Evolutionary conservation across 2,113 vertebrate species (phyloP).

Genomic region (Sapajus apella): DNA sequence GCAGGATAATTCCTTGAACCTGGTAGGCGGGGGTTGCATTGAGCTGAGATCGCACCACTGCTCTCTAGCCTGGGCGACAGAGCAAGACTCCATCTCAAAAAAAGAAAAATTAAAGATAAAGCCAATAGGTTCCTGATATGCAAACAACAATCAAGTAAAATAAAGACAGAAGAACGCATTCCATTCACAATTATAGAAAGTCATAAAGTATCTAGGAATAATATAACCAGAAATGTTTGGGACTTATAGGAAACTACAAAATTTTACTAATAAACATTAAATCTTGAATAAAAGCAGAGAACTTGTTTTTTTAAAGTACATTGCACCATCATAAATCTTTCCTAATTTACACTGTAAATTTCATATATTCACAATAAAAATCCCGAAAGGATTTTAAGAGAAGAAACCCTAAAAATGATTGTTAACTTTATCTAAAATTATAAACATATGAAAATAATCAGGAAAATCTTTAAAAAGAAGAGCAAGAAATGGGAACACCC

Average conservation of each 20-base stretch:
- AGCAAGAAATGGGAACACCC: background rate
- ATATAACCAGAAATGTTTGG: slow-evolving; percentile 24
- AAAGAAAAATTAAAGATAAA: slow-evolving; percentile 16
- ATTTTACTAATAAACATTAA: slow-evolving; percentile 9
- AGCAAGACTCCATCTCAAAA: too few relatives aligned
- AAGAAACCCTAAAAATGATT: slow-evolving; percentile 22
- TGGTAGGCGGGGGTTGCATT: too few relatives aligned
- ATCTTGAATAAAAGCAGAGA: slow-evolving; percentile 28
- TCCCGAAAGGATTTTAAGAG: background rate
- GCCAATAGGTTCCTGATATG: background rate
- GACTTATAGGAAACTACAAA: background rate
- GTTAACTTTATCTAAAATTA: slow-evolving; percentile 55
- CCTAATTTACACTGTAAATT: slow-evolving; percentile 24
- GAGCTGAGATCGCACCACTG: too few relatives aligned
- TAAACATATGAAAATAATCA: slow-evolving; percentile 46
- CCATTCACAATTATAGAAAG: background rate
- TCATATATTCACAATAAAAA: slow-evolving; percentile 39
- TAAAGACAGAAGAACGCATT: background rate
- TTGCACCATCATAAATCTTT: background rate
- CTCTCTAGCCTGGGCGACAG: too few relatives aligned
- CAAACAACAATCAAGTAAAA: slow-evolving; percentile 11
- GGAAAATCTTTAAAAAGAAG: background rate
- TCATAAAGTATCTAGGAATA: slow-evolving; percentile 22
- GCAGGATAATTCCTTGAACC: too few relatives aligned
- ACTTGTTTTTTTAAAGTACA: slow-evolving; percentile 14